Base-by-base conservation (phyloP, 2,888 invertebrate species). In the Acrobasis suavella region DNA sequence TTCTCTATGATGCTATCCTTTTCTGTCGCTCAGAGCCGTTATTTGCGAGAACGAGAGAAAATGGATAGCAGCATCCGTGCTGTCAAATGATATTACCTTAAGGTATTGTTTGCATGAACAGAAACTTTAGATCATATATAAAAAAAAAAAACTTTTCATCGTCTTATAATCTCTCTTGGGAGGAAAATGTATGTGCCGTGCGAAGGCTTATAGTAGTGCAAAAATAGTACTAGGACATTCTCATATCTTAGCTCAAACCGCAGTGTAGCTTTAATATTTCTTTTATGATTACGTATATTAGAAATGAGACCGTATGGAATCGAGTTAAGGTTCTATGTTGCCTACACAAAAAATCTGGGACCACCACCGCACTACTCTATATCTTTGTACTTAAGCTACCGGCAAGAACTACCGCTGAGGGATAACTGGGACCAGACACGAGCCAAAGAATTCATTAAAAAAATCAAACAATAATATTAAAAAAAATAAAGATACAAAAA, bases 381-480 rank as follows among this genome's bases (percentile, higher is more conserved):
- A 60, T 60, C 65, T 73, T 76, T 76, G 75, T 78, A 78, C 76
- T 79, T 75, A 76, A 71, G 63, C 78, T 79, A 79, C 64, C 71
- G 79, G 78, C 79, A 80, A 79, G 78, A 79, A 67, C 66, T 67
- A 72, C 73, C 71, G 65, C 67, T 70, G 66, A 64, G 60, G 65
- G 50, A 64, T 50, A 52, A 42, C 46, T 22, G n/a, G 58, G 60
- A 39, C 51, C 51, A 12, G 51, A 51, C 60, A 60, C 51, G 60
- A 37, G 38, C 10, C 46, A 5, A n/a, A 5, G 12, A 46, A 14
- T 46, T 14, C n/a, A 42, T 42, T 42, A 46, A 14, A 46, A 14
- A n/a, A 12, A 46, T 46, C 46, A n/a, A 46, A 3, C 6, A 6
- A 46, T 46, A 14, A 46, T 14, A n/a, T 46, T n/a, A 46, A n/a